Conservation (phyloP, 2,113 vertebrate genomes). For the Colinus virginianus region DNA sequence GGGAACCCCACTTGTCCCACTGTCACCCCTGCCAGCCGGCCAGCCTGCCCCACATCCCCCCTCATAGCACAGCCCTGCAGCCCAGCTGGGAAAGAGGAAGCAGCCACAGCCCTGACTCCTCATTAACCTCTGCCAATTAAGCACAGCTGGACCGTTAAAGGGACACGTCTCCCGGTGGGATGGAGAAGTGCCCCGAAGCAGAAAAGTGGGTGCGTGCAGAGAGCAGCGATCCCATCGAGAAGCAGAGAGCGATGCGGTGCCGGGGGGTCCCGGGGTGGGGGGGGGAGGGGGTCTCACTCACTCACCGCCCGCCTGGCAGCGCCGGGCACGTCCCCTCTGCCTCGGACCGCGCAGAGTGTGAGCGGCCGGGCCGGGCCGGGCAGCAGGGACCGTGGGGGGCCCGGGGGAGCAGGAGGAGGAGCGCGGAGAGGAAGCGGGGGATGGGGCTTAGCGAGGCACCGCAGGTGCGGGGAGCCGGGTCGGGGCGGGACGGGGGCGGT, state of each 20-base stretch:
- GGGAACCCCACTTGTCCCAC: neutral
- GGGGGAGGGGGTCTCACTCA: neutral
- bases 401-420: slow-evolving; percentile 22
- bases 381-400: neutral
- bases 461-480: slow-evolving; percentile 3
- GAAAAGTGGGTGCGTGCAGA: neutral
- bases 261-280: no score
- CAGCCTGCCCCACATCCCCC: neutral
- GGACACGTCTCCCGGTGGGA: fast-evolving
- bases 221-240: neutral
- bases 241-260: neutral
- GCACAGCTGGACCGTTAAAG: neutral
- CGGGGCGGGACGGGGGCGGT: neutral
- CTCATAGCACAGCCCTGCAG: neutral
- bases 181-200: neutral
- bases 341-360: neutral
- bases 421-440: slow-evolving; percentile 29
- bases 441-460: neutral
- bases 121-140: slow-evolving; percentile 33
- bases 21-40: neutral
- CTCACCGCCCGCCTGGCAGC: slow-evolving; percentile 22
- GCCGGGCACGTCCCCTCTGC: neutral
- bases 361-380: neutral
- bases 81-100: neutral
- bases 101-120: neutral